Evolutionary conservation across 2,888 invertebrate genomes (phyloP).

Genomic region (Troglohyphantes excavatus): DNA sequence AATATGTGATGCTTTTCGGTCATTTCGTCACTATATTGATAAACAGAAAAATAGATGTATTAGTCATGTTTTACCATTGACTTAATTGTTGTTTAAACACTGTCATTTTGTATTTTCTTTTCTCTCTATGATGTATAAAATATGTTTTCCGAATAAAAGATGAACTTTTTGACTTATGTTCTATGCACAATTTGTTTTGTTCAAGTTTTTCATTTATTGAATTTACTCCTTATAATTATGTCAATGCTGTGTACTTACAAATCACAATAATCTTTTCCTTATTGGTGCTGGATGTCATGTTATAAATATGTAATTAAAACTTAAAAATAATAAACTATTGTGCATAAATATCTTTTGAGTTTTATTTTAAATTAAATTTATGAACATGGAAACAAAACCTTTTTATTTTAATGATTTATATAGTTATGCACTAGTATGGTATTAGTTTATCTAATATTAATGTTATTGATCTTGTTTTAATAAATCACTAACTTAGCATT

Average conservation of each 20-base stretch:
- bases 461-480: too few species aligned
- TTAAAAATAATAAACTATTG: slow-evolving; percentile 56
- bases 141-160: slow-evolving; percentile 7
- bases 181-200: slow-evolving; percentile 20
- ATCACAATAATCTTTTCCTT: slow-evolving; percentile 50
- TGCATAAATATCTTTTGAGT: slow-evolving; percentile 17
- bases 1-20: slow-evolving; percentile 23
- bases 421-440: too few species aligned
- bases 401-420: too few species aligned
- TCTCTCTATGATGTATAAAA: neutral
- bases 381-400: too few species aligned
- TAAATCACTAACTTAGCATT: too few species aligned
- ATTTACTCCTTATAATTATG: slow-evolving; percentile 42
- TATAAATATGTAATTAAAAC: slow-evolving; percentile 66
- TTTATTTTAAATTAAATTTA: neutral
- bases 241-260: slow-evolving; percentile 43
- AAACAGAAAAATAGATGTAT: neutral
- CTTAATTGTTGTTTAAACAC: neutral
- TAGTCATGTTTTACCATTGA: slow-evolving; percentile 13
- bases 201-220: neutral
- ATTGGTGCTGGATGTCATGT: slow-evolving; percentile 66
- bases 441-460: too few species aligned
- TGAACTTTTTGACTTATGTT: slow-evolving; percentile 39
- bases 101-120: slow-evolving; percentile 1
- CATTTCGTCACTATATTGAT: slow-evolving; percentile 6